Evolutionary conservation across 30 jellyfish, hydroid and myxozoan species (phyloP).

Genomic region (Aurelia coerulea): DNA sequence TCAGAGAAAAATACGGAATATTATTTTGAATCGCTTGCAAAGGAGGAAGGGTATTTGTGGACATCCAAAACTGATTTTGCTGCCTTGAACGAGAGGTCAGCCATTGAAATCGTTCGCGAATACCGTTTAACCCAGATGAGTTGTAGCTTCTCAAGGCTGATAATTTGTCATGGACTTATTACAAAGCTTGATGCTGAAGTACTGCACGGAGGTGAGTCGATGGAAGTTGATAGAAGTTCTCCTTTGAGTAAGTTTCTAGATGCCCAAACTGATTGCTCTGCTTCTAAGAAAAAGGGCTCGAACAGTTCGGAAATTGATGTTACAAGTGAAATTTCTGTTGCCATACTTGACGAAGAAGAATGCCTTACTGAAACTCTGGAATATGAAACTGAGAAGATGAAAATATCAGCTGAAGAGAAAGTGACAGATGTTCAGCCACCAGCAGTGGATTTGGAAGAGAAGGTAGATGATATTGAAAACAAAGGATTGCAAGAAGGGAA

Average conservation of each 20-base stretch:
- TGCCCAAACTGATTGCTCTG: not conserved
- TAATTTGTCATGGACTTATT: conserved; percentile 54
- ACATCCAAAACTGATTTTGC: not conserved
- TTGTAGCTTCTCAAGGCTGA: conserved; percentile 16
- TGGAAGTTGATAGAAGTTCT: too few relatives aligned
- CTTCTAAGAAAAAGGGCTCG: not conserved
- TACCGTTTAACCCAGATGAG: too few relatives aligned
- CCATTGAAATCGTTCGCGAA: too few relatives aligned
- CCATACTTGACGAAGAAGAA: not conserved
- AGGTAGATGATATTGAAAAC: too few relatives aligned
- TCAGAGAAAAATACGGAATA: not conserved
- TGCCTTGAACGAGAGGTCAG: not conserved
- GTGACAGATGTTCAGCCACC: too few relatives aligned
- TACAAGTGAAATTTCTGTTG: not conserved
- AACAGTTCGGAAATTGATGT: not conserved
- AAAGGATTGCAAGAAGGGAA: too few relatives aligned
- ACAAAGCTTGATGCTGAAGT: conserved; percentile 45
- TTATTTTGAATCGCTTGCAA: not conserved
- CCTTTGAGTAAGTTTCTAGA: too few relatives aligned
- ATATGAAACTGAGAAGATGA: too few relatives aligned
- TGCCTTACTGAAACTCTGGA: too few relatives aligned
- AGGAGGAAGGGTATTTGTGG: not conserved
- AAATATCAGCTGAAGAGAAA: too few relatives aligned
- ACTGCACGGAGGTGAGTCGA: conserved; percentile 17
- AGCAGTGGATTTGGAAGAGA: too few relatives aligned